A percentile compares a stretch with the other conserved stretches of the same genome.
These are phyloP conservation scores for Macrotrachela quadricornifera DNA, from an alignment of 1,140 invertebrate species.

Conservation along the genomic window DNA sequence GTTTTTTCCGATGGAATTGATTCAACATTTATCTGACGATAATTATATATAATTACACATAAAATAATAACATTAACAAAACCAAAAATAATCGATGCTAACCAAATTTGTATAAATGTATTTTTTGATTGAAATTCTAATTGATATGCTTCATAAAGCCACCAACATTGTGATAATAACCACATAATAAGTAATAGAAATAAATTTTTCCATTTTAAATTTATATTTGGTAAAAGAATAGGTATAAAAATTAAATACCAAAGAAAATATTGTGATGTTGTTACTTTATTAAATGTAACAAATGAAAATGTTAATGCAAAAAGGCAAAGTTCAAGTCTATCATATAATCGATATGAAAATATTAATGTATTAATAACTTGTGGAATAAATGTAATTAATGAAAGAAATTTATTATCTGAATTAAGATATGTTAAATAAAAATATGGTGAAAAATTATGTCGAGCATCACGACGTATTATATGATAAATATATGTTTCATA, in stretches of 20 bases:
- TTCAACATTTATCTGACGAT: too few species aligned
- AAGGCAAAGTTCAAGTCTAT: slow-evolving; percentile 56
- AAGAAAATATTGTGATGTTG: slow-evolving; percentile 39
- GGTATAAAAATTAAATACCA: slow-evolving; percentile 7
- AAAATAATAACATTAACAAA: too few species aligned
- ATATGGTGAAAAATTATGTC: slow-evolving; percentile 91
- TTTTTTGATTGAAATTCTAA: too few species aligned
- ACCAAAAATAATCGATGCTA: too few species aligned
- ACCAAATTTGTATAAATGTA: too few species aligned
- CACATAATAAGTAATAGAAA: too few species aligned
- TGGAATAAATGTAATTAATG: slow-evolving; percentile 46
- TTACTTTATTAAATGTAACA: slow-evolving; percentile 81
- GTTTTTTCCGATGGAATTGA: too few species aligned
- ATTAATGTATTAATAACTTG: slow-evolving; percentile 37
- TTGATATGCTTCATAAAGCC: too few species aligned
- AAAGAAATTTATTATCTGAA: slow-evolving; percentile 32
- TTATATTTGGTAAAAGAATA: background rate
- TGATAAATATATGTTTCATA: slow-evolving; percentile 85
- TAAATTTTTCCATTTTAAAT: too few species aligned
- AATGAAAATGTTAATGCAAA: slow-evolving; percentile 64
- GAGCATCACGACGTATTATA: slow-evolving; percentile 57
- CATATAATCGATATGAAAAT: slow-evolving; percentile 20
- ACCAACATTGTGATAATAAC: too few species aligned
- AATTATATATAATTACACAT: too few species aligned
- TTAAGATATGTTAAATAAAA: slow-evolving; percentile 77